A percentile compares a stretch with the other conserved stretches of the same genome.
Conservation (phyloP, 2,888 invertebrate genomes). For the Iphiclides podalirius region DNA sequence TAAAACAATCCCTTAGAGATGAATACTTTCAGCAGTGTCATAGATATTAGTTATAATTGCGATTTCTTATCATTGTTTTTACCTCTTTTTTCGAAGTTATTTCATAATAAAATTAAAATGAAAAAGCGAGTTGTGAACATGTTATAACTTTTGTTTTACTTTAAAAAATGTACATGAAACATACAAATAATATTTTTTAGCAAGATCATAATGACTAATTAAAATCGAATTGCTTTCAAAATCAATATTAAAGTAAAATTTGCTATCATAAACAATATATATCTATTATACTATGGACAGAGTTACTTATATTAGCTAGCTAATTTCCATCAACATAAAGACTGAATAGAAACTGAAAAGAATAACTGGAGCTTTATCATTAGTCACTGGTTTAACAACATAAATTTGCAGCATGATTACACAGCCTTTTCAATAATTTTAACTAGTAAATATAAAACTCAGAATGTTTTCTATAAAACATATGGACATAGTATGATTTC, state of each 20-base stretch:
- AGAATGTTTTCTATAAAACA: no score
- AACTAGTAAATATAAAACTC: no score
- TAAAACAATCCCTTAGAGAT: not conserved
- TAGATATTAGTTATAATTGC: not conserved
- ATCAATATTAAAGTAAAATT: not conserved
- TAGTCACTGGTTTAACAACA: conserved; percentile 6
- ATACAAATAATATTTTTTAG: not conserved
- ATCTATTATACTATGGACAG: conserved; percentile 7
- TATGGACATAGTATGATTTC: no score
- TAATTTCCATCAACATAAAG: not conserved
- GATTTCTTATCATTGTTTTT: not conserved
- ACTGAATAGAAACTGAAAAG: no score
- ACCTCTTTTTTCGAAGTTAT: not conserved
- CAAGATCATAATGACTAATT: not conserved
- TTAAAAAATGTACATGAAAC: not conserved
- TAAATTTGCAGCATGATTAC: not conserved
- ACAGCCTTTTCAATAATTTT: no score
- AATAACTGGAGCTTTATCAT: not conserved
- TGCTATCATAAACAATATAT: not conserved
- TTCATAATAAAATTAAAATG: not conserved
- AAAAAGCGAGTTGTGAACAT: not conserved
- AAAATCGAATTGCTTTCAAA: not conserved
- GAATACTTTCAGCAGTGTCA: not conserved
- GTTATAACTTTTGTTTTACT: not conserved
- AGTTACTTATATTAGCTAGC: conserved; percentile 8